These are phyloP conservation scores for Protobothrops flavoviridis DNA, from an alignment of 2,113 vertebrate species.

Conservation along the genomic window DNA sequence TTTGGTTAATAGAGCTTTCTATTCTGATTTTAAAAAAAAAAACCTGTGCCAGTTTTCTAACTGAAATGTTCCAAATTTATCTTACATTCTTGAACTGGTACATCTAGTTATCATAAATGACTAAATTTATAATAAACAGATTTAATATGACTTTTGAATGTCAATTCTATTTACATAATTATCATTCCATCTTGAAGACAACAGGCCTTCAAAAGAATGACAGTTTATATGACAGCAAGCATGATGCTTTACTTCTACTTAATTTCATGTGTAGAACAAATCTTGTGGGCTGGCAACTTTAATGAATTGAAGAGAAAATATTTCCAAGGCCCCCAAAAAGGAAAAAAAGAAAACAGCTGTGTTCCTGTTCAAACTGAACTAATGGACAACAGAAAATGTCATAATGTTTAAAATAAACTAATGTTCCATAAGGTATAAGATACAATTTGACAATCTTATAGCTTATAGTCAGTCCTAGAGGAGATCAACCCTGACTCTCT, in stretches of 20 bases:
- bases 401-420: background rate
- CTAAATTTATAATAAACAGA: background rate
- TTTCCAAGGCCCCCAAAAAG: background rate
- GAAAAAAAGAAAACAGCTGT: background rate
- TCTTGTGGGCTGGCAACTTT: constrained; percentile 7
- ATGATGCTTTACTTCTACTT: constrained; percentile 30
- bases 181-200: constrained; percentile 23
- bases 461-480: background rate
- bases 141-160: constrained; percentile 18
- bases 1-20: constrained; percentile 8
- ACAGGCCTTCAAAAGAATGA: constrained; percentile 18
- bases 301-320: background rate
- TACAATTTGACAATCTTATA: background rate
- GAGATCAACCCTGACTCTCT: too few species aligned
- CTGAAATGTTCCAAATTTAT: constrained; percentile 1
- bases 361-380: background rate
- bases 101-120: constrained; percentile 1
- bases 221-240: constrained; percentile 28
- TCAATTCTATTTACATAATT: constrained; percentile 25
- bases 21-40: background rate
- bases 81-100: background rate
- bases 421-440: background rate
- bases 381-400: background rate
- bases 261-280: constrained; percentile 12
- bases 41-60: background rate